Conservation (phyloP, 1,140 invertebrate genomes). For the Penaeus indicus region DNA sequence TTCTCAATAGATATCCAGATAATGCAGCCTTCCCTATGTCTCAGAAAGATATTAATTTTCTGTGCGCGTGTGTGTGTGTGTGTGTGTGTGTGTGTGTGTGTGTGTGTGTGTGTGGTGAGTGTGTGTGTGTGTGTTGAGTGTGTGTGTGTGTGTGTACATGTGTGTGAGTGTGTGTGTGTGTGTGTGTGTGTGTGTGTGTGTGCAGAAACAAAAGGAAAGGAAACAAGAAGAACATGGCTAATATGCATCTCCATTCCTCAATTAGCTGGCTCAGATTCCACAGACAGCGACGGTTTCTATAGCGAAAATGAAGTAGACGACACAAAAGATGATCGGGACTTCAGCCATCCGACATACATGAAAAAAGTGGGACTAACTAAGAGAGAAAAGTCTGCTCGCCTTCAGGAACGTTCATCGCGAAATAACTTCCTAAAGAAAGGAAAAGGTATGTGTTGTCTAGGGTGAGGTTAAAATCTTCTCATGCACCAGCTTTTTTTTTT, state of each 20-base stretch:
- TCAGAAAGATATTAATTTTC: too few species aligned
- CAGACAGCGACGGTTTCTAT: constrained; percentile 52
- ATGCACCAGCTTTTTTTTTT: too few species aligned
- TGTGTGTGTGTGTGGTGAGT: not conserved
- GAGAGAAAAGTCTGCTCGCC: constrained; percentile 53
- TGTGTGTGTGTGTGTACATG: too few species aligned
- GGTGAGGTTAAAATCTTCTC: not conserved
- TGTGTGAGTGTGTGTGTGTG: too few species aligned
- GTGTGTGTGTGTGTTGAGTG: too few species aligned
- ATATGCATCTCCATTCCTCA: not conserved
- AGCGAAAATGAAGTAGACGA: constrained; percentile 52
- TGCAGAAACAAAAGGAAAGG: too few species aligned
- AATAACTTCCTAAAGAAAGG: not conserved
- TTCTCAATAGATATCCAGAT: too few species aligned
- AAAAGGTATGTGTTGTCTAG: not conserved
- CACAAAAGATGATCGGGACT: constrained; percentile 40
- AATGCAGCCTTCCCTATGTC: too few species aligned
- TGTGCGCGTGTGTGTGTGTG: not conserved
- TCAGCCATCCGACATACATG: constrained; percentile 15
- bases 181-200: too few species aligned
- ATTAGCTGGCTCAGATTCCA: constrained; percentile 22
- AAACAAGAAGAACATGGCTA: too few species aligned
- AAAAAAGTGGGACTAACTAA: constrained; percentile 29
- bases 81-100: constrained; percentile 26
- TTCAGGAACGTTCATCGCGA: constrained; percentile 40